A percentile compares a stretch with the other conserved stretches of the same genome.
Evolutionary conservation across 2,888 invertebrate genomes (phyloP).

Genomic region (Agrochola lota): DNA sequence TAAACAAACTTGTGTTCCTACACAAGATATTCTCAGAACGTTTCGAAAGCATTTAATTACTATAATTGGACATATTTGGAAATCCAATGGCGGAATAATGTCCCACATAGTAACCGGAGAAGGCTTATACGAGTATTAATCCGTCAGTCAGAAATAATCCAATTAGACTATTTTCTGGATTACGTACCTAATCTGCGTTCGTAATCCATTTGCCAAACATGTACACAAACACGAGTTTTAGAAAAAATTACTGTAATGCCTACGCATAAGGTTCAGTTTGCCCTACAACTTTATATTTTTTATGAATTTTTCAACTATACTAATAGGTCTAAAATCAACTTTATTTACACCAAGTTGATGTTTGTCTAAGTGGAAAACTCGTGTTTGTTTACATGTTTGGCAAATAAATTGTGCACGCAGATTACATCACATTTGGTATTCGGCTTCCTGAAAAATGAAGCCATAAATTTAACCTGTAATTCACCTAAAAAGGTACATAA

Average conservation of each 20-base stretch:
- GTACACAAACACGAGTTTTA: too few relatives aligned
- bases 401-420: too few relatives aligned
- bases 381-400: too few relatives aligned
- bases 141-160: constrained; percentile 14
- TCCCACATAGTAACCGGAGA: constrained; percentile 7
- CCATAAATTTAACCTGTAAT: neutral
- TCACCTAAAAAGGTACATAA: neutral
- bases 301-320: too few relatives aligned
- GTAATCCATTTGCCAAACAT: too few relatives aligned
- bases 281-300: too few relatives aligned
- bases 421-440: constrained; percentile 7
- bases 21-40: neutral
- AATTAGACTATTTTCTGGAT: constrained; percentile 15
- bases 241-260: too few relatives aligned
- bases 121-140: constrained; percentile 18
- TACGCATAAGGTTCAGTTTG: too few relatives aligned
- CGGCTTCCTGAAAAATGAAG: neutral
- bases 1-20: constrained; percentile 7
- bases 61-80: constrained; percentile 26
- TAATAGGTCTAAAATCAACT: too few relatives aligned
- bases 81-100: constrained; percentile 2
- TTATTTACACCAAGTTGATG: too few relatives aligned
- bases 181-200: too few relatives aligned
- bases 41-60: neutral
- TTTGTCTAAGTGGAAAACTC: too few relatives aligned